Base-by-base conservation (phyloP, 2,888 invertebrate species). In the Idaea dimidiata region DNA sequence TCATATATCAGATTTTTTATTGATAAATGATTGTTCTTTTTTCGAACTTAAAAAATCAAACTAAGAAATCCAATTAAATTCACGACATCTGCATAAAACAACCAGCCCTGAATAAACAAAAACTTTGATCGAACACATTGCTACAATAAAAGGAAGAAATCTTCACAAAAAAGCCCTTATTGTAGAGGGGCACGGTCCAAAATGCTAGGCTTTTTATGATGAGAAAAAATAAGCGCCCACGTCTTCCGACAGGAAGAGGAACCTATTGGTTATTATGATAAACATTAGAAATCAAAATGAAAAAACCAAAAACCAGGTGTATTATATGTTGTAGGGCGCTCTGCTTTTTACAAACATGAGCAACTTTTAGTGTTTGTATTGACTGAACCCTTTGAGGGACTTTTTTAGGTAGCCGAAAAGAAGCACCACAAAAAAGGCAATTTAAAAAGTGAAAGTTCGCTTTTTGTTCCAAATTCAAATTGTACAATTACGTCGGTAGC, bases 181-280 rank as follows among this genome's bases (percentile, higher is more conserved):
- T 16, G 0, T 59, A n/a, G 72, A 53, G 58, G 3, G 6, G 61
- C 74, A 83, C 74, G 70, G 78, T 69, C 64, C 53, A 71, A 60
- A 74, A 72, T 80, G 32, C 56, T 59, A 53, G 33, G 69, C 59
- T 76, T 83, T 87, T 83, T 71, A 72, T 78, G 59, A 65, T 54
- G 65, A 72, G 74, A 88, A 90, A 88, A 90, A 76, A 59, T 64
- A 76, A 85, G 89, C 90, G 88, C 89, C 90, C 67, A 70, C 82
- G 80, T 85, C 87, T 91, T 90, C 91, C 90, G 85, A 83, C 86
- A 86, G 92, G 92, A 91, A 91, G 84, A 87, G 86, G 88, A 89
- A 89, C 90, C 85, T 89, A 90, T 90, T 90, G 91, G 89, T 91
- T 90, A 90, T 91, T 90, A 90, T 88, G 84, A 88, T 85, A 89